Evolutionary conservation across 2,888 invertebrate genomes (phyloP).

Genomic region (Thereva unica): DNA sequence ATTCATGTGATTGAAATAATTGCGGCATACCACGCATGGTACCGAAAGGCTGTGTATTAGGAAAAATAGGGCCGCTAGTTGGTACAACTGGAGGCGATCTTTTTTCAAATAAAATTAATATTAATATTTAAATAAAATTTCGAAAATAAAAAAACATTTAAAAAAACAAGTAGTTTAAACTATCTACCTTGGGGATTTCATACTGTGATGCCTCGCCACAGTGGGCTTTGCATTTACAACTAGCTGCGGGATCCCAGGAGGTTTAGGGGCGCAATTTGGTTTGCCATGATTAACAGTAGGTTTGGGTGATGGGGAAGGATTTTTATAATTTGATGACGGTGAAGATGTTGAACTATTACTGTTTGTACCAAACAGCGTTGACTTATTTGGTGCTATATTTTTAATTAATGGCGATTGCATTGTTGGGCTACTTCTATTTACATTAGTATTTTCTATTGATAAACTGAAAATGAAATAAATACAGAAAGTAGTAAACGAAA

Average conservation of each 20-base stretch:
- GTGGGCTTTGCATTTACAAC: constrained; percentile 55
- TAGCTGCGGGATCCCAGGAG: constrained; percentile 64
- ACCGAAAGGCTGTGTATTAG: constrained; percentile 55
- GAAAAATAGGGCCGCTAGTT: constrained; percentile 51
- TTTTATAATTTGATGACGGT: constrained; percentile 5
- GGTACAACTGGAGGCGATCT: constrained; percentile 58
- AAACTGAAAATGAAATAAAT: constrained; percentile 47
- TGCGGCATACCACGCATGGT: constrained; percentile 55
- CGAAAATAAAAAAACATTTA: constrained; percentile 26
- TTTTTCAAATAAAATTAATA: not conserved
- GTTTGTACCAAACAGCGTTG: constrained; percentile 52
- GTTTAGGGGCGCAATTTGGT: constrained; percentile 83
- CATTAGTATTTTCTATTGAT: constrained; percentile 55
- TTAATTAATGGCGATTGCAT: constrained; percentile 44
- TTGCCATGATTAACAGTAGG: constrained; percentile 71
- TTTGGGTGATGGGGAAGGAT: constrained; percentile 37
- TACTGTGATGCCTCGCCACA: constrained; percentile 79
- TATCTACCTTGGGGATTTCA: constrained; percentile 74
- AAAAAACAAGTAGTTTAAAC: constrained; percentile 15
- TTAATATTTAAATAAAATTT: not conserved
- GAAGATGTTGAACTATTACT: constrained; percentile 30
- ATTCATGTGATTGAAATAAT: constrained; percentile 52
- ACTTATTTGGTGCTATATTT: constrained; percentile 55
- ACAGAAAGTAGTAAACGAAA: constrained; percentile 22
- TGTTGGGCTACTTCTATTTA: constrained; percentile 54